Conservation (phyloP, 2,797 vertebrate species). For the Alauda arvensis region DNA sequence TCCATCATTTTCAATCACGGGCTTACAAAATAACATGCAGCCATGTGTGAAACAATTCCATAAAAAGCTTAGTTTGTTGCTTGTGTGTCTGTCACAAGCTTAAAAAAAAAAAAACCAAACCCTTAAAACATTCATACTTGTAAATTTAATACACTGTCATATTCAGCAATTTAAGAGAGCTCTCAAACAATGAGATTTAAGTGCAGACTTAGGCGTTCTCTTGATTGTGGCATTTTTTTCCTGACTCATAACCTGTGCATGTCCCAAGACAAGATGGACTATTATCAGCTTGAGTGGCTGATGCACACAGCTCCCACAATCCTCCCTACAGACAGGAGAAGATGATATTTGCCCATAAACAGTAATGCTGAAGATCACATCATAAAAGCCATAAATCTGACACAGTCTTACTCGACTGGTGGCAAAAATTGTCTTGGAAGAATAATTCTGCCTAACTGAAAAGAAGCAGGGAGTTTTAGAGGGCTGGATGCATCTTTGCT, state of each 20-base stretch:
- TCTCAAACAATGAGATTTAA: neutral
- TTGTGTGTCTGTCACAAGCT: neutral
- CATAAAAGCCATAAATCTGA: neutral
- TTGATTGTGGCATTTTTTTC: neutral
- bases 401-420: neutral
- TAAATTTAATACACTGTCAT: neutral
- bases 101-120: neutral
- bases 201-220: neutral
- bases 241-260: neutral
- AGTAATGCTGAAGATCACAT: neutral
- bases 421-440: neutral
- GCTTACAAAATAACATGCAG: neutral
- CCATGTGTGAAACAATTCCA: neutral
- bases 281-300: neutral
- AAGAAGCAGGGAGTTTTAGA: neutral
- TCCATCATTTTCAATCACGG: neutral
- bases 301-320: neutral
- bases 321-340: neutral
- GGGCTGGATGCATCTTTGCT: neutral
- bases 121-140: neutral
- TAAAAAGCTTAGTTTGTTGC: neutral
- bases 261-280: neutral
- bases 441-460: neutral
- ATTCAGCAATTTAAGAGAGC: neutral
- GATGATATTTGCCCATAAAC: neutral